Percentiles rank a stretch among this genome's conserved stretches.
Evolutionary conservation across 2,888 invertebrate genomes (phyloP).

Genomic region (Napeogenes sylphis): DNA sequence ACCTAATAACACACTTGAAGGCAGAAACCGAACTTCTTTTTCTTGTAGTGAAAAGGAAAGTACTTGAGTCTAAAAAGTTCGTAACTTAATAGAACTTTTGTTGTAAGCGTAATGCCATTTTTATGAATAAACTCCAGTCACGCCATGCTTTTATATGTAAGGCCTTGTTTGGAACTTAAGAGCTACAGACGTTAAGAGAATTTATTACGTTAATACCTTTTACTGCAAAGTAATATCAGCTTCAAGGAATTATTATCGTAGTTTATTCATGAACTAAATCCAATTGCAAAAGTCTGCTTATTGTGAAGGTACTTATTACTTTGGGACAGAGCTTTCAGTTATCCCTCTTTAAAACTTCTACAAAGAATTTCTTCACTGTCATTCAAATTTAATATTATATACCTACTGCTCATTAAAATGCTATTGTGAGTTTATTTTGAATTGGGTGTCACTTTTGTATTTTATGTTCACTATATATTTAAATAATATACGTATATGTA

Average conservation of each 20-base stretch:
- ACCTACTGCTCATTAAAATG: no score
- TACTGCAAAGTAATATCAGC: constrained; percentile 3
- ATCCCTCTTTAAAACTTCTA: no score
- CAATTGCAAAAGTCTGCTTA: constrained; percentile 4
- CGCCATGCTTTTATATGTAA: constrained; percentile 28
- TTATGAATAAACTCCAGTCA: constrained; percentile 32
- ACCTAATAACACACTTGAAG: neutral
- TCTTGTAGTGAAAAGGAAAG: constrained; percentile 11
- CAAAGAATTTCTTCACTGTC: no score
- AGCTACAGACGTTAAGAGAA: constrained; percentile 6
- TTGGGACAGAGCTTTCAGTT: no score
- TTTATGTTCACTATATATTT: no score
- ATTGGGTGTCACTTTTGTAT: constrained; percentile 1
- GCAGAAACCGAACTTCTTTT: neutral
- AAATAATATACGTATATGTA: no score
- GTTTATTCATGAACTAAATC: constrained; percentile 6
- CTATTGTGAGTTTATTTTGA: no score
- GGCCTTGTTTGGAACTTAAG: constrained; percentile 22
- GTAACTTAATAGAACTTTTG: constrained; percentile 24
- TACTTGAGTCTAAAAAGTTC: constrained; percentile 16
- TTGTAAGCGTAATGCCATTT: constrained; percentile 25
- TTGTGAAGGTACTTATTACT: constrained; percentile 2
- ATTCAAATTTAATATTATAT: no score
- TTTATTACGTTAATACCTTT: constrained; percentile 7
- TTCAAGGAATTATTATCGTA: constrained; percentile 4